A percentile compares a stretch with the other conserved stretches of the same genome.
Conservation (phyloP, 2,797 vertebrate species). For the Macrochelys suwanniensis region DNA sequence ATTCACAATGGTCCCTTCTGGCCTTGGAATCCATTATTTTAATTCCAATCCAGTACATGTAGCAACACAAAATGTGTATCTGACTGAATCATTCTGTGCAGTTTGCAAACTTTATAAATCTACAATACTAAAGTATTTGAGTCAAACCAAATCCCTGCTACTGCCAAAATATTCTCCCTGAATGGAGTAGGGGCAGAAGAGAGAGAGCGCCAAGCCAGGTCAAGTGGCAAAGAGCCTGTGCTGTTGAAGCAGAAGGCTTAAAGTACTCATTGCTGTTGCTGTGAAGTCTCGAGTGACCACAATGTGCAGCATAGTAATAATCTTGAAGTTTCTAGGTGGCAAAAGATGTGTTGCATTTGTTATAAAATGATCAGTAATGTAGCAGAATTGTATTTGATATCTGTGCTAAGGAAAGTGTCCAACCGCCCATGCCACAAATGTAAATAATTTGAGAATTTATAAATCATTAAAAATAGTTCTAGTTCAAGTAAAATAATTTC, state of each 20-base stretch:
- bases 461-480: slow-evolving; percentile 23
- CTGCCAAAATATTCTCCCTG: not conserved
- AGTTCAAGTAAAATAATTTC: slow-evolving; percentile 17
- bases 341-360: slow-evolving; percentile 13
- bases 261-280: not conserved
- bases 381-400: slow-evolving; percentile 15
- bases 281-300: not conserved
- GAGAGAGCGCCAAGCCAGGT: not conserved
- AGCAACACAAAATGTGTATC: not conserved
- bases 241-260: not conserved
- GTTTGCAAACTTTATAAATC: not conserved
- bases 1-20: not conserved
- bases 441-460: slow-evolving; percentile 45
- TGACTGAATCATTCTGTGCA: not conserved
- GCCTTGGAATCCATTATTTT: not conserved
- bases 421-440: not conserved
- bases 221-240: not conserved
- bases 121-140: not conserved
- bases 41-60: not conserved
- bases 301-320: fast-evolving
- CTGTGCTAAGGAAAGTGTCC: not conserved
- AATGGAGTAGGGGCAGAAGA: not conserved
- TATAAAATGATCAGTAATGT: not conserved
- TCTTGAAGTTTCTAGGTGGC: not conserved
- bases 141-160: not conserved